Conservation (phyloP, 1,140 invertebrate species). For the Octopus sinensis region DNA sequence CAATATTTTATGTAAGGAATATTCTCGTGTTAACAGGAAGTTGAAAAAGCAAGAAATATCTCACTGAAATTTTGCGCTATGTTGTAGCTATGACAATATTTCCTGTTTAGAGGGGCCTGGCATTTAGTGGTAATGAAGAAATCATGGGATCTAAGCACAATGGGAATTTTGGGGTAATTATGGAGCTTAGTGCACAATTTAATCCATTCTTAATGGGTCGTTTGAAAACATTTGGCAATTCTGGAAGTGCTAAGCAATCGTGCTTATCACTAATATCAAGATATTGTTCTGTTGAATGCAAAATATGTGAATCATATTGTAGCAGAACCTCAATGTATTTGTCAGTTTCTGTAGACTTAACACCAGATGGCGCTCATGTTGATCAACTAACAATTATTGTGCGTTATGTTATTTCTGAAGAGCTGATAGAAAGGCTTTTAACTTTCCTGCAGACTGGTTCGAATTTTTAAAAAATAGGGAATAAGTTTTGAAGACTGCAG, state of each 20-base stretch:
- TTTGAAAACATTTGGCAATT: slow-evolving; percentile 10
- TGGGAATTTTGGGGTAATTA: neutral
- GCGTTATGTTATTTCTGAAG: slow-evolving; percentile 2
- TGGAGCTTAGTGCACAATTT: neutral
- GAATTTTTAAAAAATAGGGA: too few relatives aligned
- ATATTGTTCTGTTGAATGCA: slow-evolving; percentile 8
- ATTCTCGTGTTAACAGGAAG: neutral
- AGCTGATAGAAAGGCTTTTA: slow-evolving; percentile 14
- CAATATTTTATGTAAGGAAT: neutral
- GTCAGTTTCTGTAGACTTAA: slow-evolving; percentile 12
- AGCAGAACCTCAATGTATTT: neutral
- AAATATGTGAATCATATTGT: slow-evolving; percentile 12
- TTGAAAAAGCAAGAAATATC: slow-evolving; percentile 1
- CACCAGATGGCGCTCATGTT: neutral
- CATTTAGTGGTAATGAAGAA: slow-evolving; percentile 5
- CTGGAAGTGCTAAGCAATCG: neutral
- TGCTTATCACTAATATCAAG: slow-evolving; percentile 14
- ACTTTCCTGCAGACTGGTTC: neutral
- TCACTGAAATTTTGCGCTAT: neutral
- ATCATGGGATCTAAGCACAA: neutral
- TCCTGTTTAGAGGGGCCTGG: neutral
- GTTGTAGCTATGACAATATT: neutral
- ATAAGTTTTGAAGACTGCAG: too few relatives aligned
- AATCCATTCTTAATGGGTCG: neutral
- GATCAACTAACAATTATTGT: neutral